Evolutionary conservation across 2,888 invertebrate genomes (phyloP), one percentile per base, ranked within the genome.

Genomic region (Hanleya hanleyi): DNA sequence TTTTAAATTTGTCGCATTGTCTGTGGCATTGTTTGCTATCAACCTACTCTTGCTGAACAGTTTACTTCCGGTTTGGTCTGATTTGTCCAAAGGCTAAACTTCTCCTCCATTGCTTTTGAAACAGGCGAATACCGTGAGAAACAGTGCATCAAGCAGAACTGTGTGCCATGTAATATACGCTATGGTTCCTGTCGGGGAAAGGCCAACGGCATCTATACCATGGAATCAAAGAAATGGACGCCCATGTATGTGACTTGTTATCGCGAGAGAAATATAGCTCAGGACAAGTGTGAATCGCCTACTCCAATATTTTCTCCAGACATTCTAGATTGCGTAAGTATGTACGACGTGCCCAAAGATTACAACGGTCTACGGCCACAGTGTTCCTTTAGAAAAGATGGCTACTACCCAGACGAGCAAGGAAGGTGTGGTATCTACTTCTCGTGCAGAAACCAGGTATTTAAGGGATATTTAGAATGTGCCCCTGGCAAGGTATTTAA

Each of bases 81-180:
- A 41, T 12, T 41, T 41, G 47, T 41, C 47, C 47, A 41, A n/a
- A 41, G n/a, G n/a, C n/a, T n/a, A n/a, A n/a, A n/a, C n/a, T n/a
- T n/a, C n/a, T n/a, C n/a, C n/a, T n/a, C n/a, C n/a, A n/a, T n/a
- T n/a, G n/a, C n/a, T n/a, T n/a, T 15, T 57, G 9, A 15, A 9
- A 3, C 67, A 86, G 85, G 85, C 73, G 82, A 82, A 32, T 85
- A 85, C 65, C 79, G 81, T 4, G 81, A 84, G 67, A 83, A 85
- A 50, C 79, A 81, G 65, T 85, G 84, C 65, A 77, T 75, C 69
- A 80, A 81, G 33, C 50, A 76, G 1, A 66, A 75, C 41, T 84
- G 84, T 66, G 71, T 74, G 15, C 76, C 77, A 32, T 83, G 84
- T 70, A 73, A 78, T 70, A 73, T 75, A 15, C 76, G 77, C 5